phyloP scores from a whole-genome alignment of 2,888 invertebrate species.

The Megaustenia siamemsis region DNA sequence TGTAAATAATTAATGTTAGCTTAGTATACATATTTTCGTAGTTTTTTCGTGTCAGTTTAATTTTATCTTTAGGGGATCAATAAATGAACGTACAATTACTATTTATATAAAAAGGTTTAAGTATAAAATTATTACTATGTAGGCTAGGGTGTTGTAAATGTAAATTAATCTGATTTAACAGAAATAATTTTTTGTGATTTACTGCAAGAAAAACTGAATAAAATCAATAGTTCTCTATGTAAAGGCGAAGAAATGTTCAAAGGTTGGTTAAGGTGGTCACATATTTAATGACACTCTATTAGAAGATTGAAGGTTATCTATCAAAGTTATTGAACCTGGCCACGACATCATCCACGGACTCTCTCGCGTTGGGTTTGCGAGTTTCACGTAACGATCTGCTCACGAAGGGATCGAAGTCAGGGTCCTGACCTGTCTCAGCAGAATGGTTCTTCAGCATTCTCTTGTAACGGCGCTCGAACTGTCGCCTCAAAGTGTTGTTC shows the following conservation, averaged over 20 bases:
- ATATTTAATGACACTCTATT: neutral
- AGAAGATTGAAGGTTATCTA: constrained; percentile 56
- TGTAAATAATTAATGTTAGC: too few species aligned
- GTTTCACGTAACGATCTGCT: constrained; percentile 49
- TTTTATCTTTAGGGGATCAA: neutral
- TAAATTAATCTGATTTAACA: too few species aligned
- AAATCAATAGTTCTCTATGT: too few species aligned
- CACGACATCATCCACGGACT: constrained; percentile 61
- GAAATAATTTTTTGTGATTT: too few species aligned
- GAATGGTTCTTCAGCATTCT: constrained; percentile 63
- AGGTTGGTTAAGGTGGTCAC: neutral
- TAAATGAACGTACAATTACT: neutral
- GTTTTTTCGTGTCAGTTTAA: too few species aligned
- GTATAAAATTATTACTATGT: neutral
- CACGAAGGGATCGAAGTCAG: constrained; percentile 55
- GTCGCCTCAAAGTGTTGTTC: constrained; percentile 71
- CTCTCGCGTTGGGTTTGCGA: constrained; percentile 36
- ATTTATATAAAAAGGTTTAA: neutral
- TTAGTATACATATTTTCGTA: too few species aligned
- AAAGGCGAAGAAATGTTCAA: neutral
- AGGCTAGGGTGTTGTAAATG: too few species aligned
- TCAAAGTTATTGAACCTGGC: constrained; percentile 63
- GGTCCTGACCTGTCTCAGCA: constrained; percentile 58
- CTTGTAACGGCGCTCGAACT: constrained; percentile 71
- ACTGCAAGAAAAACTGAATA: too few species aligned